phyloP scores from a whole-genome alignment of 2,888 invertebrate species.

The Troglohyphantes excavatus region DNA sequence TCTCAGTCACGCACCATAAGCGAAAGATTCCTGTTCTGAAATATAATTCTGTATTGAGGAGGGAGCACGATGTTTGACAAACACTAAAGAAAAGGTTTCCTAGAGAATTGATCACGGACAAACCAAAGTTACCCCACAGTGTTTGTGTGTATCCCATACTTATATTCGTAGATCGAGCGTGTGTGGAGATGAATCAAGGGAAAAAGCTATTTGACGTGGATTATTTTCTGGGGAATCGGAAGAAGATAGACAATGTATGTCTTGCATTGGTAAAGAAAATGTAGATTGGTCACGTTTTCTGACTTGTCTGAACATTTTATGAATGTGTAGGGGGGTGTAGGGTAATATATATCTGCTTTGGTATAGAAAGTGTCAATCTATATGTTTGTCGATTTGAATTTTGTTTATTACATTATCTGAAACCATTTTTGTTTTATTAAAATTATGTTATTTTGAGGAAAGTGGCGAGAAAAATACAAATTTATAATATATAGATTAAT shows the following conservation, averaged over 20 bases:
- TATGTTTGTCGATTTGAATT: too few species aligned
- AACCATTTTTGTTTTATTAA: too few species aligned
- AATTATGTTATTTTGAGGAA: too few species aligned
- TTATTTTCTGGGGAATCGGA: neutral
- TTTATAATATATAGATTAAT: too few species aligned
- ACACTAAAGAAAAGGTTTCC: conserved; percentile 12
- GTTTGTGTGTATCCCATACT: too few species aligned
- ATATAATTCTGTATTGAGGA: conserved; percentile 14
- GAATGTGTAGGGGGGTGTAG: too few species aligned
- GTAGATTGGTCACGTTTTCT: too few species aligned
- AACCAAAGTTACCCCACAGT: neutral
- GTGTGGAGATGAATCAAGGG: neutral
- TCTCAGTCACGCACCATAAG: neutral
- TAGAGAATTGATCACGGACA: conserved; percentile 26
- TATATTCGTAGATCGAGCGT: conserved; percentile 21
- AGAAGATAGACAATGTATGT: neutral
- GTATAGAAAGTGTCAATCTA: too few species aligned
- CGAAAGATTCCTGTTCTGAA: neutral
- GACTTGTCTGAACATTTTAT: too few species aligned
- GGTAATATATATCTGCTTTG: too few species aligned
- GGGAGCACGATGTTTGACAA: conserved; percentile 27
- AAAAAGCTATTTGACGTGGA: neutral
- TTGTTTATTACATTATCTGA: too few species aligned
- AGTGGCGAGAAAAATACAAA: too few species aligned
- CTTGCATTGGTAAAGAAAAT: neutral